phyloP scores from a whole-genome alignment of 30 jellyfish, hydroid and myxozoan genomes.

The Aurelia aurita region DNA sequence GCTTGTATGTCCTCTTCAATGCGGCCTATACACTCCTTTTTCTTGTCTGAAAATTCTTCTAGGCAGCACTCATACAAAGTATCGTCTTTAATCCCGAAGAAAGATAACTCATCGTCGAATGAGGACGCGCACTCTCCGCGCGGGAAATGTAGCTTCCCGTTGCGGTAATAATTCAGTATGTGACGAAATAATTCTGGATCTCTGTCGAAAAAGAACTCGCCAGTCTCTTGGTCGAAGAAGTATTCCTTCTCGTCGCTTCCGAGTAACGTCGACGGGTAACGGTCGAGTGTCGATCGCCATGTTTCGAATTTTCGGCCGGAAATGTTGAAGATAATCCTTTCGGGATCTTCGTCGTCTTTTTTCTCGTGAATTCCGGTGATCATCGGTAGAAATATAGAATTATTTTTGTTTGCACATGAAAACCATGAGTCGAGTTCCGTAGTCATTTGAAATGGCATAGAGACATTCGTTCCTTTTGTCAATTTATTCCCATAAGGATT shows the following conservation, averaged over 20 bases:
- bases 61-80: constrained; percentile 81
- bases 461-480: neutral
- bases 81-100: constrained; percentile 87
- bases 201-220: constrained; percentile 90
- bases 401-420: constrained; percentile 84
- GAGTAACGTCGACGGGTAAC: constrained; percentile 80
- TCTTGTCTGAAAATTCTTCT: constrained; percentile 79
- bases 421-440: constrained; percentile 90
- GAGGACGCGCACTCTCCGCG: constrained; percentile 87
- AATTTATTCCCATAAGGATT: neutral
- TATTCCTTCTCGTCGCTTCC: constrained; percentile 93
- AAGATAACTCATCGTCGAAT: constrained; percentile 86
- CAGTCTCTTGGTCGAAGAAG: constrained; percentile 75
- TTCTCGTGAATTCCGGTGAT: constrained; percentile 31
- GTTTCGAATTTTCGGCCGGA: constrained; percentile 96
- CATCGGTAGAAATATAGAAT: constrained; percentile 86
- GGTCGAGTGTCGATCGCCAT: constrained; percentile 80
- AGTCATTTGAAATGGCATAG: constrained; percentile 74
- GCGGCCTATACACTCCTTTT: constrained; percentile 79
- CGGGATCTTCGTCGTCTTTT: constrained; percentile 50
- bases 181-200: constrained; percentile 94
- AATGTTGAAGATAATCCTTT: constrained; percentile 67
- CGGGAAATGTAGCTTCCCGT: constrained; percentile 89
- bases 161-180: constrained; percentile 84
- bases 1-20: constrained; percentile 71